These are phyloP conservation scores for Tenthredo scrophulariae DNA, from an alignment of 2,888 invertebrate genomes.

Conservation along the genomic window DNA sequence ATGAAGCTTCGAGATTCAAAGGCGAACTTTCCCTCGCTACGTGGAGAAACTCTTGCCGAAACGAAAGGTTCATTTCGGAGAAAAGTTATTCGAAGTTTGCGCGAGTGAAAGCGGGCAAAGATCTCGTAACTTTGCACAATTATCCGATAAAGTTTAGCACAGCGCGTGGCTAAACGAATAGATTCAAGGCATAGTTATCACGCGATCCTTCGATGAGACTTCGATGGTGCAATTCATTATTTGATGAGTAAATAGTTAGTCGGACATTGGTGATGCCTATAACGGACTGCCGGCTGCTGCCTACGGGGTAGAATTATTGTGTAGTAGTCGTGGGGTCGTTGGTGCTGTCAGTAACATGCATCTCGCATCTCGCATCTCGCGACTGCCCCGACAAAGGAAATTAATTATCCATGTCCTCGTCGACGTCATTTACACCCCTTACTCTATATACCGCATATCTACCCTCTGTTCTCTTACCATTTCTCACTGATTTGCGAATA, in stretches of 20 bases:
- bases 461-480: constrained; percentile 22
- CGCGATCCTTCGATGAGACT: constrained; percentile 32
- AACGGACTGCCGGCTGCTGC: constrained; percentile 34
- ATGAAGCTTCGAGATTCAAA: constrained; percentile 41
- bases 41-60: constrained; percentile 41
- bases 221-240: constrained; percentile 36
- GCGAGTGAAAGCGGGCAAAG: constrained; percentile 42
- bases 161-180: constrained; percentile 25
- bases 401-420: constrained; percentile 55
- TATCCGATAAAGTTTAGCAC: constrained; percentile 43
- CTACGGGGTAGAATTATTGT: constrained; percentile 50
- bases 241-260: constrained; percentile 15
- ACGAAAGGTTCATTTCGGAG: constrained; percentile 43
- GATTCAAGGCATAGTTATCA: constrained; percentile 41
- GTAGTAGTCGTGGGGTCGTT: constrained; percentile 27
- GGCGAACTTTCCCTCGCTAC: constrained; percentile 33
- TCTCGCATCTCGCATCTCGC: constrained; percentile 52
- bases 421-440: constrained; percentile 44
- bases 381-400: constrained; percentile 55
- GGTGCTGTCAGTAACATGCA: constrained; percentile 53
- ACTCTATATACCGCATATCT: constrained; percentile 29
- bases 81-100: constrained; percentile 49
- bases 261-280: neutral
- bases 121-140: constrained; percentile 49
- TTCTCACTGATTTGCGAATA: constrained; percentile 39